phyloP scores from a whole-genome alignment of 2,797 vertebrate species.

The Bryconaethiops microstoma region DNA sequence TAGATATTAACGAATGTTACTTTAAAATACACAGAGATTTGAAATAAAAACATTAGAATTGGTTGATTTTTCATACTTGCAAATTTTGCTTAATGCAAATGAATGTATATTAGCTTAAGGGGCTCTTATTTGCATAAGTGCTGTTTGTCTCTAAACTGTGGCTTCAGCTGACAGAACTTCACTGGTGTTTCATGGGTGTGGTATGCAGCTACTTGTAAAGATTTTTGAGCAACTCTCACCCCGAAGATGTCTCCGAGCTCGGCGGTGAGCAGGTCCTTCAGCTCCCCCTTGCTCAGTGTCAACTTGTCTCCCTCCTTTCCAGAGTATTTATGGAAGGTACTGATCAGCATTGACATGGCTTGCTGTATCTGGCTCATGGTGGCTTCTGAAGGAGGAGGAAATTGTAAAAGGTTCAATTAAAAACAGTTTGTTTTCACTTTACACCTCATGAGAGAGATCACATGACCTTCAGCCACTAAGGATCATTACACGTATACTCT shows the following conservation, averaged over 20 bases:
- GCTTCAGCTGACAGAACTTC: too few species aligned
- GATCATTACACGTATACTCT: too few species aligned
- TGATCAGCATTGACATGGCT: background rate
- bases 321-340: conserved; percentile 59
- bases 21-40: too few species aligned
- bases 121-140: too few species aligned
- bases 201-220: background rate
- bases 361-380: rapidly evolving
- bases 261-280: background rate
- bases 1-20: too few species aligned
- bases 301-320: conserved; percentile 36
- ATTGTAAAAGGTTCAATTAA: background rate
- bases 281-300: conserved; percentile 58
- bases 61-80: too few species aligned
- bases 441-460: too few species aligned
- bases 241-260: conserved; percentile 3
- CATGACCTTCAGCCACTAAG: too few species aligned
- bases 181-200: background rate
- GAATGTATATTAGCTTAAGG: too few species aligned
- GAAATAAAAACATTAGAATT: too few species aligned
- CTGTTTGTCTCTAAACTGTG: background rate
- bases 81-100: too few species aligned
- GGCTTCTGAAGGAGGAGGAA: background rate
- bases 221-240: conserved; percentile 35
- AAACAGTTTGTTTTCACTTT: too few species aligned